Conservation (phyloP, 1,140 invertebrate species). For the Elysia chlorotica region DNA sequence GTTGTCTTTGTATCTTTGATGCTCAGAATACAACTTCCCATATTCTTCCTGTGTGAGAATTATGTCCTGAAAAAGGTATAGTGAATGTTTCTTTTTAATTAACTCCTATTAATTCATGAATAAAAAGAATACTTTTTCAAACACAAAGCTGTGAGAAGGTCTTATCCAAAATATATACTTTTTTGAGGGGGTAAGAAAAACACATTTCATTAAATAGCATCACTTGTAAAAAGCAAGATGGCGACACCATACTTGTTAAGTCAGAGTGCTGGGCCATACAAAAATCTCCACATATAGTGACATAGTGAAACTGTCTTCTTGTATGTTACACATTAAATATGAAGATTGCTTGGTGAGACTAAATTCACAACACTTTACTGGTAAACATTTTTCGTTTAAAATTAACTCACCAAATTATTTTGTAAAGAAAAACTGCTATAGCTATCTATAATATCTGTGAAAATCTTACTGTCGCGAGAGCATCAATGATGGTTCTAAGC, state of each 20-base stretch:
- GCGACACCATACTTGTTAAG: too few species aligned
- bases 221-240: not conserved
- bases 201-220: too few species aligned
- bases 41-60: conserved; percentile 54
- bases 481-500: conserved; percentile 46
- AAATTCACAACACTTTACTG: not conserved
- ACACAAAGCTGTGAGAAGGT: too few species aligned
- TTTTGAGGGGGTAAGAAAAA: too few species aligned
- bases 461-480: conserved; percentile 48
- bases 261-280: too few species aligned
- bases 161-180: too few species aligned
- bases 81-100: not conserved
- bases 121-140: not conserved
- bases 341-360: not conserved
- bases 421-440: not conserved
- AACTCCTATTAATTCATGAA: not conserved
- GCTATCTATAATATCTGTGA: not conserved
- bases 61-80: conserved; percentile 42
- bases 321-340: not conserved
- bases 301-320: not conserved
- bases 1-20: conserved; percentile 36
- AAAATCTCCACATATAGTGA: not conserved
- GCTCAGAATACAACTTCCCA: conserved; percentile 40
- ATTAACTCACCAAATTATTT: too few species aligned
- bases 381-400: too few species aligned